A percentile compares a stretch with the other conserved stretches of the same genome.
Conservation (phyloP, 2,113 vertebrate species). For the Fregetta grallaria region DNA sequence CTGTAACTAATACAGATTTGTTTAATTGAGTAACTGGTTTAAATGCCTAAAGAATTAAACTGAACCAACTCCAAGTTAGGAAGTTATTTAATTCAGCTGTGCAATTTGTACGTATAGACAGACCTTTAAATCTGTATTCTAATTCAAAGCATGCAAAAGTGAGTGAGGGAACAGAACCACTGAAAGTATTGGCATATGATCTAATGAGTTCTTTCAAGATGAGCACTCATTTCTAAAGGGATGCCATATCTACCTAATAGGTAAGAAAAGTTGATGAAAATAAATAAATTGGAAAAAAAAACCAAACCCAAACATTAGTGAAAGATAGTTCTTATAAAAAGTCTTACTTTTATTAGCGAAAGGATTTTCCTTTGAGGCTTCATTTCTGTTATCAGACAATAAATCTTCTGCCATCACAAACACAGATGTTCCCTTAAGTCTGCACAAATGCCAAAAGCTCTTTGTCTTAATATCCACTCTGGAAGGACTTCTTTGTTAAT, state of each 20-base stretch:
- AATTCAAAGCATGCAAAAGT: background rate
- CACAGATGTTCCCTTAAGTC: slow-evolving; percentile 20
- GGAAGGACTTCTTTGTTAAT: background rate
- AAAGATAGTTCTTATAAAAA: background rate
- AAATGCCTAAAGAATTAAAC: background rate
- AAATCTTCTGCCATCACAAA: slow-evolving; percentile 17
- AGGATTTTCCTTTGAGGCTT: background rate
- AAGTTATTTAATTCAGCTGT: background rate
- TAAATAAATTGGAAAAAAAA: background rate
- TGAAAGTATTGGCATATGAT: background rate
- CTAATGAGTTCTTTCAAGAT: background rate
- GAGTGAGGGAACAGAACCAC: background rate
- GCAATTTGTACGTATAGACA: background rate
- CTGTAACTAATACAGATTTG: background rate
- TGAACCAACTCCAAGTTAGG: background rate
- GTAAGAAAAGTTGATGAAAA: background rate
- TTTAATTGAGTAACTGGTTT: background rate
- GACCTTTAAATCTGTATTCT: background rate
- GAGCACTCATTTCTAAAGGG: background rate
- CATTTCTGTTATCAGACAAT: background rate
- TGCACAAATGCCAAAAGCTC: background rate
- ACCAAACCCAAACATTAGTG: background rate
- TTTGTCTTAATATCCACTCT: slow-evolving; percentile 21
- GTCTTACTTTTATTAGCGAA: background rate
- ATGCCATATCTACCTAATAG: background rate